phyloP scores from a whole-genome alignment of 2,888 invertebrate species.

The Ophraella communa region DNA sequence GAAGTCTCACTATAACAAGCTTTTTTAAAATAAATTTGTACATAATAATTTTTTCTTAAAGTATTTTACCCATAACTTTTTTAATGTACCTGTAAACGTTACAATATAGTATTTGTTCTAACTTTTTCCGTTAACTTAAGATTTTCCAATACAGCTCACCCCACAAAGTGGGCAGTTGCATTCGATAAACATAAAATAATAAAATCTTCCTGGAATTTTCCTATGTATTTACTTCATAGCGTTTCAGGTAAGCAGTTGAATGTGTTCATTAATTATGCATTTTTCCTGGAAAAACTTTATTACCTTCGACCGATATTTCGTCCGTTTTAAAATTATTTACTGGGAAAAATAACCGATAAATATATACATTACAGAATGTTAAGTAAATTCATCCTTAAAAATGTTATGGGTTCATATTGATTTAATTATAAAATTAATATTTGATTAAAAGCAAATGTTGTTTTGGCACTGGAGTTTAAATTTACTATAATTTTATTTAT shows the following conservation, averaged over 20 bases:
- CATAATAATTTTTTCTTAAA: too few species aligned
- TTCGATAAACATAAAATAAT: constrained; percentile 7
- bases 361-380: neutral
- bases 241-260: constrained; percentile 3
- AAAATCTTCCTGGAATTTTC: constrained; percentile 8
- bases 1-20: too few species aligned
- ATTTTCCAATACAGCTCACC: neutral
- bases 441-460: too few species aligned
- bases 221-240: neutral
- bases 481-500: too few species aligned
- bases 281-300: constrained; percentile 4
- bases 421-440: neutral
- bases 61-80: neutral
- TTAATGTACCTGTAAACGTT: neutral
- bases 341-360: neutral
- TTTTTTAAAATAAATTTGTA: too few species aligned
- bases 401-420: neutral
- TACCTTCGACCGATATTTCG: constrained; percentile 7
- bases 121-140: neutral
- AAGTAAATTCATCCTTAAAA: neutral
- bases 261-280: constrained; percentile 3
- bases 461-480: too few species aligned
- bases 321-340: neutral
- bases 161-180: neutral
- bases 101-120: neutral